Base-by-base conservation (phyloP, 2,113 vertebrate genomes). In the Istiophorus platypterus region DNA sequence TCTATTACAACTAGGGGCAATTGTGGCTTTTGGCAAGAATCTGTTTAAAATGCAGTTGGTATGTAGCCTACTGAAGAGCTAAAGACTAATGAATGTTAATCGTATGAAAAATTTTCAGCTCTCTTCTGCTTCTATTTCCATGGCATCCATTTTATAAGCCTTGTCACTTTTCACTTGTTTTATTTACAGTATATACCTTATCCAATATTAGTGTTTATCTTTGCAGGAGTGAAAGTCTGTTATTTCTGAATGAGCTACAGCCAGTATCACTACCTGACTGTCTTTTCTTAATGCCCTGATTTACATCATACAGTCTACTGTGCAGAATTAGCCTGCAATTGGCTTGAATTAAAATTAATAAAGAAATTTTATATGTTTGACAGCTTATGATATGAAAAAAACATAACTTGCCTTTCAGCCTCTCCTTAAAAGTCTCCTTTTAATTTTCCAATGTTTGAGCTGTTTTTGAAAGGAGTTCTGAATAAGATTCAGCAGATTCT, bases 21-120 rank as follows among this genome's bases (percentile, higher is more conserved):
- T 70, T 47, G 29, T 81, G 56, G 80, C 88, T 86, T 79, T 84
- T 85, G 73, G 83, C 45, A 80, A 78, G 67, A 76, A 90, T 78
- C 87, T 80, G 74, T 91, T 92, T 90, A 91, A 93, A 91, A 94
- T 93, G 81, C 92, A 89, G 75, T 58, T 59, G 61, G 58, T 81
- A 72, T 86, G 63, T 65, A 59, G 56, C 54, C 76, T 67, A 68
- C 58, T 62, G 41, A 81, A 74, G 79, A 90, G 84, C 84, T 45
- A 74, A 64, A 82, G 72, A 83, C 80, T 92, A 94, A 93, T 92
- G 87, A 93, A 93, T 90, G 85, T 82, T 94, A 93, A 94, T 92
- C 91, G 82, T 80, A 63, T 73, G 57, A 72, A 82, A 72, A 71
- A 71, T 66, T 22, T 71, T 81, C 10, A 9, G 52, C 69, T 67